Percentiles rank a stretch among this genome's conserved stretches.
Evolutionary conservation across 2,113 vertebrate genomes (phyloP).

Genomic region (Bujurquina vittata): DNA sequence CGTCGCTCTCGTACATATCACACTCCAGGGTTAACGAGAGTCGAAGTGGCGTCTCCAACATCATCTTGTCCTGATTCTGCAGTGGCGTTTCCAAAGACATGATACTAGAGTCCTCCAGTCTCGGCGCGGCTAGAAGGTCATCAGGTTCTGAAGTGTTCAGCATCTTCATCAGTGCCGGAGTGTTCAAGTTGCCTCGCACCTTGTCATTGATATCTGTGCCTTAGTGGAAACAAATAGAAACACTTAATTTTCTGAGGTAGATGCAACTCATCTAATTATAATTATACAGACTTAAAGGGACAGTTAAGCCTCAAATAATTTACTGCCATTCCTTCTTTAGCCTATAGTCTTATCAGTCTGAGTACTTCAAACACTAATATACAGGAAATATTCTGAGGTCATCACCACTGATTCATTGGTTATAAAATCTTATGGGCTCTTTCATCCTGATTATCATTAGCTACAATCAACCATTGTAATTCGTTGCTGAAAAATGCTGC

Average conservation of each 20-base stretch:
- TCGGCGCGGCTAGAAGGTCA: conserved; percentile 84
- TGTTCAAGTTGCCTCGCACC: conserved; percentile 89
- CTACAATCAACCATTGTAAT: no score
- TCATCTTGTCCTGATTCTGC: conserved; percentile 83
- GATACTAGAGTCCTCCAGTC: conserved; percentile 84
- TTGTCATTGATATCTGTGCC: conserved; percentile 98
- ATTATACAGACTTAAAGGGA: background rate
- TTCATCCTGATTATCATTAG: no score
- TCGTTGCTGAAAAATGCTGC: no score
- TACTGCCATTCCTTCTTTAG: background rate
- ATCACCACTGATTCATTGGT: no score
- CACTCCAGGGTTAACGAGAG: conserved; percentile 92
- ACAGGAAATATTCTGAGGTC: no score
- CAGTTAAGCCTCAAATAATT: background rate
- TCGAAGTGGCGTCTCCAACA: conserved; percentile 85
- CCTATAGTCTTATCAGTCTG: background rate
- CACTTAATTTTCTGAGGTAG: background rate
- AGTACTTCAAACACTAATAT: no score
- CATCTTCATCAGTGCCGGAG: conserved; percentile 91
- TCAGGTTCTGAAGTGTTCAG: conserved; percentile 88
- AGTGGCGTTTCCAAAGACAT: conserved; percentile 86
- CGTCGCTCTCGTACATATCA: conserved; percentile 97
- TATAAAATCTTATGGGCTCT: no score
- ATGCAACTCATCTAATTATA: background rate
- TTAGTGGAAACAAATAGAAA: conserved; percentile 64